These are phyloP conservation scores for Pyrocoelia pectoralis DNA, from an alignment of 2,888 invertebrate genomes.

Conservation along the genomic window DNA sequence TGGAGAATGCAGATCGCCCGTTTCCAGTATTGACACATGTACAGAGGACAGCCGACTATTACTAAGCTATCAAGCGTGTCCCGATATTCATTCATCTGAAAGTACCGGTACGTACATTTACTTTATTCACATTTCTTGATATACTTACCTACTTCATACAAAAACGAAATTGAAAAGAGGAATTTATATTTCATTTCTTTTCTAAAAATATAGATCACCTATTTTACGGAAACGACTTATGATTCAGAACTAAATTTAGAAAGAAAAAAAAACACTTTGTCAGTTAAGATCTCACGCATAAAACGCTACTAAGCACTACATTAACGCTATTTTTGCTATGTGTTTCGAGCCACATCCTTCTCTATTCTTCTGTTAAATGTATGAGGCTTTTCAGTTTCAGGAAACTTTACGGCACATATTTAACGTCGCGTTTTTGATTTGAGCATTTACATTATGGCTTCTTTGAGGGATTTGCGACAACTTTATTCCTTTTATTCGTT, in stretches of 20 bases:
- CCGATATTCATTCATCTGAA: conserved; percentile 89
- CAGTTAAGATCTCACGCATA: conserved; percentile 4
- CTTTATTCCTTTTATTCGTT: background rate
- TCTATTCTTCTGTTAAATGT: background rate
- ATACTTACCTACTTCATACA: too few relatives aligned
- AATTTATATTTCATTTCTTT: background rate
- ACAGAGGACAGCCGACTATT: conserved; percentile 90
- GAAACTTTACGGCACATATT: background rate
- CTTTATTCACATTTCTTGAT: background rate
- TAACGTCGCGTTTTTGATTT: conserved; percentile 1
- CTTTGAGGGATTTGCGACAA: background rate
- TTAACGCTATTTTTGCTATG: background rate
- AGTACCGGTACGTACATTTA: conserved; percentile 78
- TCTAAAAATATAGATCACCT: background rate
- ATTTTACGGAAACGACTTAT: background rate
- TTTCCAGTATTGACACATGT: conserved; percentile 92
- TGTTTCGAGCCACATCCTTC: background rate
- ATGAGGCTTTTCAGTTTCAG: conserved; percentile 1
- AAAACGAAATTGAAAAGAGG: background rate
- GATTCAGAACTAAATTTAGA: background rate
- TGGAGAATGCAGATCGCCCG: conserved; percentile 88
- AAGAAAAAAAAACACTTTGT: conserved; percentile 6
- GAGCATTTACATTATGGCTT: conserved; percentile 1
- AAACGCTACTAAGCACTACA: background rate
- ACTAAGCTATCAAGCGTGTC: conserved; percentile 93